Base-by-base conservation (phyloP, 2,113 vertebrate species). In the Collichthys lucidus region DNA sequence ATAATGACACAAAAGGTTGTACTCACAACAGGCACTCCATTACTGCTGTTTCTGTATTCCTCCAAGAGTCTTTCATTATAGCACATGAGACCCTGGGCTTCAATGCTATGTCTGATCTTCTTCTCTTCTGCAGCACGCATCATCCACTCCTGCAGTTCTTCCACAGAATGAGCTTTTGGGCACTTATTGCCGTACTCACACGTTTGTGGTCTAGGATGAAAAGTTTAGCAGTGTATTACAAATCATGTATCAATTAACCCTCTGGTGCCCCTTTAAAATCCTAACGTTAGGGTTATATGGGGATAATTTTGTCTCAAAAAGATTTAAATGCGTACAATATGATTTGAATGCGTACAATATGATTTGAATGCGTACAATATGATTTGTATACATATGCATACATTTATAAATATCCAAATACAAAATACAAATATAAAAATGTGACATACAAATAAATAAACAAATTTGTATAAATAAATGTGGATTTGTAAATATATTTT, bases 71-170 rank as follows among this genome's bases (percentile, higher is more conserved):
- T 81, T 24, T 96, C 95, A 79, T 91, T 95, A 66, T 97, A 98
- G 61, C 95, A 88, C 85, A 96, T 76, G 0, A 97, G 93, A 52
- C 96, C 96, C 0, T 96, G 95, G 29, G 91, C 84, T 74, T 93
- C 91, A 0, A 95, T 96, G 77, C 69, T 92, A 0, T 83, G 68
- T 61, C 84, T 86, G 81, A 88, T 95, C 47, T 95, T 94, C 35
- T 90, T 91, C 49, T 67, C 81, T 3, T 85, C 85, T 64, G 80
- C 86, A 8, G 78, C 65, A 52, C 97, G 92, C 90, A 91, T 94
- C 24, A 92, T 82, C 97, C 97, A 98, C 84, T 99, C 97, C 84
- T 94, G 86, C 62, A 97, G 95, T 73, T 99, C 97, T 57, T 95
- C 93, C 0, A 11, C 2, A 1, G 96, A 97, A 59, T 98, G 97